These are phyloP conservation scores for Phrynocephalus vlangalii DNA, from an alignment of 2,797 vertebrate species.

Conservation along the genomic window DNA sequence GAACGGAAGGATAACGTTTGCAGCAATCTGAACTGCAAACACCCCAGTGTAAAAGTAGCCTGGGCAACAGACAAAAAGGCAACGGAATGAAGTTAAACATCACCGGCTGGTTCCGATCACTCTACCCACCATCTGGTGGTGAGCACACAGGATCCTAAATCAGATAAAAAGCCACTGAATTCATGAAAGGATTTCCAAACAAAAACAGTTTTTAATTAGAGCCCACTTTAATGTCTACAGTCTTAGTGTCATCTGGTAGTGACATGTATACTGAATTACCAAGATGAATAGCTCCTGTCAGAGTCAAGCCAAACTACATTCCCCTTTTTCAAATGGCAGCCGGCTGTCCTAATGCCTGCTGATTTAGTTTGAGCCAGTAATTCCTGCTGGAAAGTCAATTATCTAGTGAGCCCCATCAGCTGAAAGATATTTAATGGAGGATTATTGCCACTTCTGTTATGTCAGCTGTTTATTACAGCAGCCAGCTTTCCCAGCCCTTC, in stretches of 20 bases:
- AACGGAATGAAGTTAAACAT: not conserved
- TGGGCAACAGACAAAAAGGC: constrained; percentile 11
- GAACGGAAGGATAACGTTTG: not conserved
- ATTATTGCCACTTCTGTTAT: constrained; percentile 75
- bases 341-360: constrained; percentile 74
- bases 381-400: constrained; percentile 82
- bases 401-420: constrained; percentile 67
- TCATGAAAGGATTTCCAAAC: not conserved
- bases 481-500: constrained; percentile 63
- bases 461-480: constrained; percentile 75
- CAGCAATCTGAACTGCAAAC: not conserved
- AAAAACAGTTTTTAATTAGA: constrained; percentile 18
- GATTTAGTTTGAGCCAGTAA: constrained; percentile 79
- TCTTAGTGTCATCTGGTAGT: constrained; percentile 64
- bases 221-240: constrained; percentile 40
- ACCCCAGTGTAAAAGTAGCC: rapidly evolving
- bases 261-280: constrained; percentile 64
- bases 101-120: not conserved
- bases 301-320: constrained; percentile 54
- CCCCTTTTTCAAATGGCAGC: constrained; percentile 51
- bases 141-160: not conserved
- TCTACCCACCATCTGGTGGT: constrained; percentile 9
- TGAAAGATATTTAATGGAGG: constrained; percentile 73
- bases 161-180: not conserved
- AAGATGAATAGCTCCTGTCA: constrained; percentile 69